Percentiles rank a stretch among this genome's conserved stretches.
Evolutionary conservation across 2,797 vertebrate genomes (phyloP).

Genomic region (Vultur gryphus): DNA sequence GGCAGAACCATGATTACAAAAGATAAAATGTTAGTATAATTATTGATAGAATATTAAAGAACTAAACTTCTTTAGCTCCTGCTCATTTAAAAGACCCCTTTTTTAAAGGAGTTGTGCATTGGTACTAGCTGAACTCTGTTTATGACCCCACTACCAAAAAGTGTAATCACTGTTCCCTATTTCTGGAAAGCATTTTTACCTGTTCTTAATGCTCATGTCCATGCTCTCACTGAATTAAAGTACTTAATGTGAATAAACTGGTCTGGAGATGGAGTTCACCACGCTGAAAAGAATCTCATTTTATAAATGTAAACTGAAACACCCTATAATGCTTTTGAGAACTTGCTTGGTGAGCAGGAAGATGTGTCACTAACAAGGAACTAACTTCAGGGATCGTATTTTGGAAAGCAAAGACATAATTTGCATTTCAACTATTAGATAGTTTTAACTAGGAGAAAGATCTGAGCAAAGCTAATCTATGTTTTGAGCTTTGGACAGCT

Average conservation of each 20-base stretch:
- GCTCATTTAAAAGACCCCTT: neutral
- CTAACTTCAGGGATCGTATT: neutral
- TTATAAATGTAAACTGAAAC: neutral
- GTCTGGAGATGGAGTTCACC: neutral
- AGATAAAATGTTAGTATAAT: neutral
- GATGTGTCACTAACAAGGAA: neutral
- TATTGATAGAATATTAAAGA: neutral
- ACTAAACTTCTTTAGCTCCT: neutral
- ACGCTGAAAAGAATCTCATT: neutral
- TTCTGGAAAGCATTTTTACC: neutral
- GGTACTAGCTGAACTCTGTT: neutral
- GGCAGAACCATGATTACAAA: neutral
- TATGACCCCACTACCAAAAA: neutral
- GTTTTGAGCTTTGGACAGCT: neutral
- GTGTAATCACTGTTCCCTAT: neutral
- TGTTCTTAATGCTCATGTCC: neutral
- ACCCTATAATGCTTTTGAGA: neutral
- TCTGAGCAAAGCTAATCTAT: neutral
- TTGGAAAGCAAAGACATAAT: neutral
- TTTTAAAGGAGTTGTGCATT: neutral
- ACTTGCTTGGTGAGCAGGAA: neutral
- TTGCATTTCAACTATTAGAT: neutral
- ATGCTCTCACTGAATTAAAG: neutral
- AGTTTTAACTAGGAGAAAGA: neutral
- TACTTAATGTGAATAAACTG: neutral